Base-by-base conservation (phyloP, 2,888 invertebrate genomes). In the Periphyllus acericola region DNA sequence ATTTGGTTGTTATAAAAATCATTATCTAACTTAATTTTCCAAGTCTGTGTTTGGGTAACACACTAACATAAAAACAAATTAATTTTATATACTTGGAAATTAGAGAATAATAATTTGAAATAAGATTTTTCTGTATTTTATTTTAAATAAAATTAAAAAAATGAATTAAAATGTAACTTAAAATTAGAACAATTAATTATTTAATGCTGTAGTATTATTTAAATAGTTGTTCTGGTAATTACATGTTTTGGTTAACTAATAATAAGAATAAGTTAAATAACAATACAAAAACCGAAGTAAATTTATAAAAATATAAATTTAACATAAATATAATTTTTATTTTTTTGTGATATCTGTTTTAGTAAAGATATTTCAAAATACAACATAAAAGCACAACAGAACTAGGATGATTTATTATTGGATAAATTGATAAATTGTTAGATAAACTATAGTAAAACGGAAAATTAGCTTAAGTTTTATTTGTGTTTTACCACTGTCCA, bases 401-500 rank as follows among this genome's bases (percentile, higher is more conserved):
- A 52, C 32, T 71, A 71, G 9, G 21, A 46, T 17, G 32, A 32
- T 32, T 71, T 25, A 82, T 32, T 32, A 82, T 4, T 46, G 46
- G 46, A 46, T 46, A 14, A 46, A 46, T 14, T 46, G 19, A 81
- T 80, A 52, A 71, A 82, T 71, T 40, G 4, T 71, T 46, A 36
- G 17, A 74, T 55, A 83, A 36, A 83, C 74, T 74, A 79, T 0
- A 55, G 14, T 72, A n/a, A 71, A n/a, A 21, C n/a, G n/a, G n/a
- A 78, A 68, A 1, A 71, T 68, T 34, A 21, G 52, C 5, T 32
- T 66, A 29, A 75, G 21, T 68, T n/a, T 81, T 81, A 87, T 32
- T 87, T 87, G 66, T 81, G 87, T 81, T 87, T 87, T 66, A 87
- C 87, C 14, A 87, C 87, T 17, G 87, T 87, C 87, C 87, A 87